These are phyloP conservation scores for Eueides isabella DNA, from an alignment of 1,140 invertebrate species.

Conservation along the genomic window DNA sequence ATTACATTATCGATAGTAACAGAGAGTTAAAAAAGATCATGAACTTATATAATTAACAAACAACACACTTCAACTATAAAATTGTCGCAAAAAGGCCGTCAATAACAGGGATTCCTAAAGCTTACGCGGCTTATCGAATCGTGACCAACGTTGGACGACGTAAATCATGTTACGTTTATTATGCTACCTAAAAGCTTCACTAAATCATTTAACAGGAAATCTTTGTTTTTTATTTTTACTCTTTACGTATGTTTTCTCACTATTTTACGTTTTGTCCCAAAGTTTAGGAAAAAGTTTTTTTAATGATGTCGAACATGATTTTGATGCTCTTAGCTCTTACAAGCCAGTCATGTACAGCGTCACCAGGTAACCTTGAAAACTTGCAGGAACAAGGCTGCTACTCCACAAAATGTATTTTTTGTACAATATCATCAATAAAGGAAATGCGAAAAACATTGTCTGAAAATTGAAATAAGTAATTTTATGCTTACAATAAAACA, in stretches of 20 bases:
- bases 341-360: too few relatives aligned
- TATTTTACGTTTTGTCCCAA: too few relatives aligned
- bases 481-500: background rate
- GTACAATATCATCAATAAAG: background rate
- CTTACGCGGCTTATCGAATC: conserved; percentile 37
- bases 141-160: conserved; percentile 23
- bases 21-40: background rate
- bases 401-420: too few relatives aligned
- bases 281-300: too few relatives aligned
- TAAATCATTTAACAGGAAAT: conserved; percentile 40
- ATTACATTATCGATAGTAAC: too few relatives aligned
- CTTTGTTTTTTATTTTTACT: background rate
- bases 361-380: too few relatives aligned
- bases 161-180: conserved; percentile 48
- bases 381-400: too few relatives aligned
- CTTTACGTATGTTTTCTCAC: background rate
- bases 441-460: background rate
- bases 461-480: background rate
- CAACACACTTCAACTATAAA: conserved; percentile 17
- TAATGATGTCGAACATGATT: too few relatives aligned
- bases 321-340: too few relatives aligned
- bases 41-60: background rate
- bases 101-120: conserved; percentile 31
- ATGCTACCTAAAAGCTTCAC: conserved; percentile 41
- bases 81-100: conserved; percentile 29